A percentile compares a stretch with the other conserved stretches of the same genome.
These are phyloP conservation scores for Aphelocoma californica DNA, from an alignment of 2,797 vertebrate genomes.

Conservation along the genomic window DNA sequence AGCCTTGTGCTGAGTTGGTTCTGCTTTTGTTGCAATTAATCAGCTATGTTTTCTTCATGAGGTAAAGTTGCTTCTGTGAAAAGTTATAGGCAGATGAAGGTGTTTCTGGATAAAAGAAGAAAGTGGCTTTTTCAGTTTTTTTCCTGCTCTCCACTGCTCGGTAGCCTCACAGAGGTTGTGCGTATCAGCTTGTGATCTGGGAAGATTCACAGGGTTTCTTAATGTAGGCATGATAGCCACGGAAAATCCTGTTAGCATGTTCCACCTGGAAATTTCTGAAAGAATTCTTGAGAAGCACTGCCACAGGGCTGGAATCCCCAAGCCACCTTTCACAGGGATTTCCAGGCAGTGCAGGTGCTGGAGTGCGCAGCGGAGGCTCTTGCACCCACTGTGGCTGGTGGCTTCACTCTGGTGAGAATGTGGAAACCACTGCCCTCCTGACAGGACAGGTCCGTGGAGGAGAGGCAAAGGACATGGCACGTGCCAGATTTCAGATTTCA, in stretches of 20 bases:
- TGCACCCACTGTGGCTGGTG: accelerated
- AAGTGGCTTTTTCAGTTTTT: neutral
- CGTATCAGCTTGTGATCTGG: neutral
- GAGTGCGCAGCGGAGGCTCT: neutral
- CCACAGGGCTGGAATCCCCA: neutral
- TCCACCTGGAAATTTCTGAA: neutral
- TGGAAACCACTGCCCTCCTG: neutral
- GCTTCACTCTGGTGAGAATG: accelerated
- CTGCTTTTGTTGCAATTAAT: constrained; percentile 5
- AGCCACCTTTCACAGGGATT: neutral
- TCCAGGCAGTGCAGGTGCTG: neutral
- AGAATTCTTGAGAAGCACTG: neutral
- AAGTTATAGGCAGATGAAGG: neutral
- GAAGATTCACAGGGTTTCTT: neutral
- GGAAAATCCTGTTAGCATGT: accelerated
- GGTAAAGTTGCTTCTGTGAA: neutral
- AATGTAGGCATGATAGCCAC: neutral
- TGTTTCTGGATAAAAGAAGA: neutral
- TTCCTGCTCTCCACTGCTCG: neutral
- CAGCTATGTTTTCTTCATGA: neutral
- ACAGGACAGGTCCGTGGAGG: neutral
- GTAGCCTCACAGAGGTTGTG: neutral
- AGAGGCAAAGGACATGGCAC: neutral
- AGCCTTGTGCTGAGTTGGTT: neutral
- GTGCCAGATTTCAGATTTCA: neutral